phyloP scores from a whole-genome alignment of 2,113 vertebrate species.

The Apistogramma diplotaenia region DNA sequence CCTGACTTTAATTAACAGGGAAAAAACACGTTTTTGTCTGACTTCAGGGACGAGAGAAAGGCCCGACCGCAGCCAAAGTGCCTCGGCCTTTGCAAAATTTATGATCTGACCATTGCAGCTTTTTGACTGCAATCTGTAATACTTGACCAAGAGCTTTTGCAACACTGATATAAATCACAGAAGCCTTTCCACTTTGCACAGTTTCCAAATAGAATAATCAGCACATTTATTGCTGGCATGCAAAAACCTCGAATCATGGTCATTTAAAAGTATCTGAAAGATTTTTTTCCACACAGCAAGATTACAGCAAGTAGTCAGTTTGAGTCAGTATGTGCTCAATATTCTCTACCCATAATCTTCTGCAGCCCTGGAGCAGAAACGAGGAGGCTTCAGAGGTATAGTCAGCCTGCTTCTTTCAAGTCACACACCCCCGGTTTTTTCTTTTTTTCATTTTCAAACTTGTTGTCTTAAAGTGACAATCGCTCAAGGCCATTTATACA shows the following conservation, averaged over 20 bases:
- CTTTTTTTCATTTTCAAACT: not conserved
- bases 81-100: conserved; percentile 34
- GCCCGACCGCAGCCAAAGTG: not conserved
- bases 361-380: not conserved
- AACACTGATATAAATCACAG: not conserved
- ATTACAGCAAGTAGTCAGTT: not conserved
- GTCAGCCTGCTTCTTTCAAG: not conserved
- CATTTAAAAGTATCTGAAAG: not conserved
- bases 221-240: not conserved
- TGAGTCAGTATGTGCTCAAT: not conserved
- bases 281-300: not conserved
- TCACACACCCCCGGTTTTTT: not conserved
- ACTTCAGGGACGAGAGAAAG: conserved; percentile 22
- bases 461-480: conserved; percentile 16
- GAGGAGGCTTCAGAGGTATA: not conserved
- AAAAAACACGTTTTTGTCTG: conserved; percentile 49
- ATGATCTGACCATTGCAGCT: conserved; percentile 29
- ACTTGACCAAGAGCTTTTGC: not conserved
- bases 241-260: not conserved
- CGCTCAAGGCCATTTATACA: not conserved
- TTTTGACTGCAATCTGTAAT: conserved; percentile 30
- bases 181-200: not conserved
- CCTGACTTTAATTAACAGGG: conserved; percentile 70
- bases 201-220: not conserved
- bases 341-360: not conserved